phyloP scores from a whole-genome alignment of 2,888 invertebrate species.

The Agrochola macilenta region DNA sequence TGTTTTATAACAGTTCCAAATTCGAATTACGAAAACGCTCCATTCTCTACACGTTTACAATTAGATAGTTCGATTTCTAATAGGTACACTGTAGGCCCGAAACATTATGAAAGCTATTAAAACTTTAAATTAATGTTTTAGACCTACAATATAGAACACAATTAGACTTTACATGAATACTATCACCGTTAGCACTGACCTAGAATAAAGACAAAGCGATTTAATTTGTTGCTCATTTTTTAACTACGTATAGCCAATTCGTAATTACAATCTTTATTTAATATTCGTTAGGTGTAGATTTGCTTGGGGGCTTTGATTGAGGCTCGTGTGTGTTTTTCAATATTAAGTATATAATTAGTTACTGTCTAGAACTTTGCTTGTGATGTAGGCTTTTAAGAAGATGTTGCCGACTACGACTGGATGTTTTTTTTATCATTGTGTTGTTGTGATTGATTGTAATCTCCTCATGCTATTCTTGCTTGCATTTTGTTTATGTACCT shows the following conservation, averaged over 20 bases:
- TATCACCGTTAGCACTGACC: slow-evolving; percentile 63
- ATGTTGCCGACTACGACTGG: not conserved
- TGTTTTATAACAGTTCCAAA: slow-evolving; percentile 50
- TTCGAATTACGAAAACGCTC: slow-evolving; percentile 54
- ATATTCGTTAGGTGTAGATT: slow-evolving; percentile 50
- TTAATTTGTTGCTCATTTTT: slow-evolving; percentile 48
- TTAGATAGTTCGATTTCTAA: slow-evolving; percentile 55
- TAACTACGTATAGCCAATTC: slow-evolving; percentile 48
- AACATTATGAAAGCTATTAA: slow-evolving; percentile 55
- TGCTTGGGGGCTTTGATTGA: slow-evolving; percentile 15
- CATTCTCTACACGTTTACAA: slow-evolving; percentile 42
- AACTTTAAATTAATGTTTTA: slow-evolving; percentile 59
- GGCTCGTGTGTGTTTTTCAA: slow-evolving; percentile 19
- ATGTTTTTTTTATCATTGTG: not conserved
- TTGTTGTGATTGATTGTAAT: not conserved
- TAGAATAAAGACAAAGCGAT: slow-evolving; percentile 62
- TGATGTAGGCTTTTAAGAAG: slow-evolving; percentile 4
- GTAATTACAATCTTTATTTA: slow-evolving; percentile 51
- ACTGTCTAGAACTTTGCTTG: not conserved
- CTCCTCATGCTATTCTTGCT: not conserved
- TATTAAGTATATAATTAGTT: slow-evolving; percentile 16
- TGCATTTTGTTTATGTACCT: not conserved
- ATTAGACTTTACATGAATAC: slow-evolving; percentile 57
- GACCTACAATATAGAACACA: slow-evolving; percentile 45
- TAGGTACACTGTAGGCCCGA: slow-evolving; percentile 46